Evolutionary conservation across 2,797 vertebrate genomes (phyloP).

Genomic region (Dromococcyx pavoninus): DNA sequence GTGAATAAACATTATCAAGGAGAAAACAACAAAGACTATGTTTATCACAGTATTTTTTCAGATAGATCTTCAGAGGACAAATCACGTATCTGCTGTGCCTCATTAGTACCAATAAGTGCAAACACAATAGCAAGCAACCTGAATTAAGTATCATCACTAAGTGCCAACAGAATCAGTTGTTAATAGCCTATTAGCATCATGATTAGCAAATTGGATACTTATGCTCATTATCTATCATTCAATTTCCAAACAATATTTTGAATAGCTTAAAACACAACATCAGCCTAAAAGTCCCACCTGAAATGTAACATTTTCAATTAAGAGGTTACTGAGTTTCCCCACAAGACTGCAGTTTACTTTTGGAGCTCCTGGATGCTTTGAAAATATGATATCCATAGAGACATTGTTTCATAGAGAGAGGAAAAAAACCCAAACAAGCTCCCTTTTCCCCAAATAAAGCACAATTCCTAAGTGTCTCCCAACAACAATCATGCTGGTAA

Average conservation of each 20-base stretch:
- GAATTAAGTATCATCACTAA: background rate
- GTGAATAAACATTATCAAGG: background rate
- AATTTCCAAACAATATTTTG: constrained; percentile 25
- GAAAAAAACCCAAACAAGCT: background rate
- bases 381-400: background rate
- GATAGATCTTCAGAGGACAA: background rate
- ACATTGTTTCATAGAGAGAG: background rate
- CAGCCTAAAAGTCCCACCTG: background rate
- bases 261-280: background rate
- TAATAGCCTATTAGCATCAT: constrained; percentile 17
- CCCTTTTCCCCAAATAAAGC: background rate
- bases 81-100: background rate
- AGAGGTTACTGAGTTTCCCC: background rate
- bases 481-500: background rate
- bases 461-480: background rate
- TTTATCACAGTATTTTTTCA: background rate
- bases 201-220: constrained; percentile 37
- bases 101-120: background rate
- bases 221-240: background rate
- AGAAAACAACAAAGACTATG: background rate
- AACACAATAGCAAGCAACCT: constrained; percentile 16
- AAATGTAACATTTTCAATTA: background rate
- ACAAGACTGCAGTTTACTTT: background rate
- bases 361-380: background rate
- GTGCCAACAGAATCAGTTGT: background rate